Percentiles rank a stretch among this genome's conserved stretches.
Conservation (phyloP, 2,888 invertebrate species). For the Drosophila subquinaria region DNA sequence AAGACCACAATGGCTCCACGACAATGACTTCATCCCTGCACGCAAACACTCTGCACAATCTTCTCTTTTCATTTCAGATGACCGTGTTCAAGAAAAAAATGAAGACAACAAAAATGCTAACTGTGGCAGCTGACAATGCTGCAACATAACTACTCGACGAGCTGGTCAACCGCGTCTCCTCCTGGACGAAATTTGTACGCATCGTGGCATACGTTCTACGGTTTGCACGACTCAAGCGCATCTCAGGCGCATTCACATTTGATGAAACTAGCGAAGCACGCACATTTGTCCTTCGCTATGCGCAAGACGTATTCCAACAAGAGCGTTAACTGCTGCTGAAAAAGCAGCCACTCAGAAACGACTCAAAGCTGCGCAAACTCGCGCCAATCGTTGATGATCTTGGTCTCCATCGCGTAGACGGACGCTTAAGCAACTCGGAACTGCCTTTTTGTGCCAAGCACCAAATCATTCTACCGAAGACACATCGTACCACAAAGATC, state of each 20-base stretch:
- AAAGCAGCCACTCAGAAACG: not conserved
- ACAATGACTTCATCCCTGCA: not conserved
- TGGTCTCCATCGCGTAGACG: not conserved
- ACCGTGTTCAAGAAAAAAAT: not conserved
- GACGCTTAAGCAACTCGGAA: not conserved
- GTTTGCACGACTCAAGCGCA: not conserved
- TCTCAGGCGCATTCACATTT: not conserved
- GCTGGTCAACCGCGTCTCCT: not conserved
- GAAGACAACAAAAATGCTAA: not conserved
- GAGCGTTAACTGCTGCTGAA: not conserved
- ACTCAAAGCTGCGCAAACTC: not conserved
- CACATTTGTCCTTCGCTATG: not conserved
- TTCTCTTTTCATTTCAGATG: not conserved
- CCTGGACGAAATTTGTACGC: not conserved
- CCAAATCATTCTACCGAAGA: not conserved
- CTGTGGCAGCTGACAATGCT: not conserved
- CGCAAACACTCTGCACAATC: not conserved
- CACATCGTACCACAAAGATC: not conserved
- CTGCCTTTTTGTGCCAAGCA: not conserved
- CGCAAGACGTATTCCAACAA: not conserved
- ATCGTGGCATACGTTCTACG: not conserved
- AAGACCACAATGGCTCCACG: not conserved
- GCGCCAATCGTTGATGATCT: not conserved
- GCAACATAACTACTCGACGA: not conserved
- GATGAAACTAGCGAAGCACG: not conserved